Base-by-base conservation (phyloP, 1,140 invertebrate species). In the Thereuonema tuberculata region DNA sequence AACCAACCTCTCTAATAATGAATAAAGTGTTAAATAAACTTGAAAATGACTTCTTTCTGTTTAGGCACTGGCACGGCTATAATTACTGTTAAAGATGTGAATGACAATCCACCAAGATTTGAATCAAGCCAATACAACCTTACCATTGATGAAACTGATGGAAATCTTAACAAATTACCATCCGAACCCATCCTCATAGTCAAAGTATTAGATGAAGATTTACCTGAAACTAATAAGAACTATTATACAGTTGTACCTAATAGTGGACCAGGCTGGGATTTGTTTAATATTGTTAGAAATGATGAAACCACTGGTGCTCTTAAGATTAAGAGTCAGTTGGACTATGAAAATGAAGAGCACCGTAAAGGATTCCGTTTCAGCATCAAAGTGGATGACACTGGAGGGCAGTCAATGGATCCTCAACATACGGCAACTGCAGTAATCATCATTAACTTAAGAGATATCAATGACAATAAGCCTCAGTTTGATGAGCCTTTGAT, bases 381-480 rank as follows among this genome's bases (percentile, higher is more conserved):
- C 27, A 72, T 75, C 17, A 66, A 67, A 56, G 75, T 75, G 3
- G 74, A 68, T 57, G 74, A 75, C 31, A 68, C 50, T 71, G 77
- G 17, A 72, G 67, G 56, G 31, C 47, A 59, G 14, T 56, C 58
- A 0, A 9, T 15, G 2, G 67, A 69, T 28, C 46, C 64, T 9
- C 62, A 62, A 56, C 69, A 70, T 52, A 57, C 66, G 12, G 67
- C 68, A 37, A 66, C 66, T 46, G 68, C 70, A 2, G 81, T 84
- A 68, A 82, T 94, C 1, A 81, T 82, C 23, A 84, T 93, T 43
- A 81, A 79, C 29, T 70, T 93, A 1, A 79, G 78, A 1, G 89
- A 93, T 67, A 89, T 93, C 58, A 94, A 93, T 68, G 90, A 94
- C 67, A 93, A 93, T 73, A 85, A 85, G 0, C 90, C 91, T 0